Evolutionary conservation across 92 coral and sea anemone species (phyloP).

Genomic region (Diadumene lineata): DNA sequence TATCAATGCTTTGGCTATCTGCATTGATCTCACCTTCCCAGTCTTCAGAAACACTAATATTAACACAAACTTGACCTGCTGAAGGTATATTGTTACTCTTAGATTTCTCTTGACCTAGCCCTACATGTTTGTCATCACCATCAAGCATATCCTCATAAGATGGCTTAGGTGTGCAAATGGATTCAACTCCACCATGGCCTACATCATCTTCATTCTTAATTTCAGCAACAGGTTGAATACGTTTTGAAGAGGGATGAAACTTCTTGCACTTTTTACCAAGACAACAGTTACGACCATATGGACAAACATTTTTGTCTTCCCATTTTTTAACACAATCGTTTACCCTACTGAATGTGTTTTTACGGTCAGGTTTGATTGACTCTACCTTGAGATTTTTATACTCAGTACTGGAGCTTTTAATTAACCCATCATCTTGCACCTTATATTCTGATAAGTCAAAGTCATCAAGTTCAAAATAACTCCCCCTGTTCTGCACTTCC

Average conservation of each 20-base stretch:
- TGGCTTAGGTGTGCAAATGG: not conserved
- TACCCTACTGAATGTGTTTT: not conserved
- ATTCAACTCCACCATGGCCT: not conserved
- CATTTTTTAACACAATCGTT: not conserved
- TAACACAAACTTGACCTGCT: not conserved
- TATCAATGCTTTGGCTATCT: not conserved
- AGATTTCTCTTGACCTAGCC: not conserved
- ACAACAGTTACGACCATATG: constrained; percentile 77
- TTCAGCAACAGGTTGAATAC: not conserved
- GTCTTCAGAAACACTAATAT: not conserved
- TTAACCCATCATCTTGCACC: not conserved
- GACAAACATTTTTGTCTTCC: constrained; percentile 37
- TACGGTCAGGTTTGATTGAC: not conserved
- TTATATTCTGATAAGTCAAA: too few species aligned
- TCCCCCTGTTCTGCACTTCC: too few species aligned
- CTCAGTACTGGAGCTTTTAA: not conserved
- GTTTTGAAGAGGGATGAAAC: constrained; percentile 43
- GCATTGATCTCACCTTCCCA: constrained; percentile 22
- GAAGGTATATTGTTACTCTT: not conserved
- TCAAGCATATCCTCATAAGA: not conserved
- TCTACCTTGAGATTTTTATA: not conserved
- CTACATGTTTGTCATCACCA: not conserved
- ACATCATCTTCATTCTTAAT: not conserved
- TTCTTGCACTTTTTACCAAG: constrained; percentile 71
- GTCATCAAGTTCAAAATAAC: too few species aligned